A percentile compares a stretch with the other conserved stretches of the same genome.
Conservation (phyloP, 2,888 invertebrate genomes). For the Trypoxylon attenuatum region DNA sequence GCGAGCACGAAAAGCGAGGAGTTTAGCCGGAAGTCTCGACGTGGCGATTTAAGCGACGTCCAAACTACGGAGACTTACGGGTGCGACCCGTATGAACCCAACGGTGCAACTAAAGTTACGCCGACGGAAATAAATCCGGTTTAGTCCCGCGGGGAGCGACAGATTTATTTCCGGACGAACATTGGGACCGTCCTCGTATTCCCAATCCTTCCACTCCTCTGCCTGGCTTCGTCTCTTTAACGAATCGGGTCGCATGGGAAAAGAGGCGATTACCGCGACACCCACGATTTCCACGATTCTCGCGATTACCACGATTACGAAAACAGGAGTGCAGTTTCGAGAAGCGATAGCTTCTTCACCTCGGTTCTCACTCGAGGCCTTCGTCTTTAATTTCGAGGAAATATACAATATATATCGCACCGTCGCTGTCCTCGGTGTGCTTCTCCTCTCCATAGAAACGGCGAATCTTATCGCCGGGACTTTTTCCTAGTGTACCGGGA, state of each 20-base stretch:
- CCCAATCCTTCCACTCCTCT: not conserved
- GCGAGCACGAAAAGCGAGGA: slow-evolving; percentile 8
- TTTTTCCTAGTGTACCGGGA: too few species aligned
- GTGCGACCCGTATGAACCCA: slow-evolving; percentile 48
- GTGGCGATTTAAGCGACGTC: slow-evolving; percentile 49
- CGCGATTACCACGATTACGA: too few species aligned
- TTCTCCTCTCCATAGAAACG: too few species aligned
- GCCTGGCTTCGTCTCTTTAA: not conserved
- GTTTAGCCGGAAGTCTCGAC: slow-evolving; percentile 35
- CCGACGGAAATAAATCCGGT: slow-evolving; percentile 51
- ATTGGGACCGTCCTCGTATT: slow-evolving; percentile 22
- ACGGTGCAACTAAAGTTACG: slow-evolving; percentile 48
- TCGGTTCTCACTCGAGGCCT: too few species aligned
- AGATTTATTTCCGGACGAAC: slow-evolving; percentile 54
- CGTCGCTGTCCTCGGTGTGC: too few species aligned
- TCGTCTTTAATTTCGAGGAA: too few species aligned
- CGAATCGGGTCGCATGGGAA: slow-evolving; percentile 11
- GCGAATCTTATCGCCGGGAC: too few species aligned
- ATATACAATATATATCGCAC: too few species aligned
- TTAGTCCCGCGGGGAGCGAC: slow-evolving; percentile 56
- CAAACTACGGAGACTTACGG: slow-evolving; percentile 52
- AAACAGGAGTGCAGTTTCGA: too few species aligned
- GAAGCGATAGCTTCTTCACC: too few species aligned
- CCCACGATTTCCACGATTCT: too few species aligned
- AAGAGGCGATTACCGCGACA: slow-evolving; percentile 37